Percentiles rank a stretch among this genome's conserved stretches.
phyloP scores from a whole-genome alignment of 1,140 invertebrate genomes.

The Cecropterus lyciades region DNA sequence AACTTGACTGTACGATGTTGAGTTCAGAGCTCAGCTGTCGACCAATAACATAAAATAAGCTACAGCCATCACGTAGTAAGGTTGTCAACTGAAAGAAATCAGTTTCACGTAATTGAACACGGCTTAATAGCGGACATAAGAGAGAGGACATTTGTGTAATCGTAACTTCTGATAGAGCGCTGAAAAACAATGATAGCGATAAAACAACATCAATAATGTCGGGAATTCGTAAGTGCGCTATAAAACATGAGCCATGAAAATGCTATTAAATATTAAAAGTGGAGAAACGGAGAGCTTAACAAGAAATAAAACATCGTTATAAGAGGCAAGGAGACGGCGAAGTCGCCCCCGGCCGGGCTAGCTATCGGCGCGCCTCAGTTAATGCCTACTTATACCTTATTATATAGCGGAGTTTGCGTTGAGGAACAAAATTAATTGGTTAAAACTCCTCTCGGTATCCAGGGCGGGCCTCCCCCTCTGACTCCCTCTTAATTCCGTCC shows the following conservation, averaged over 20 bases:
- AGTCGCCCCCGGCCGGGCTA: constrained; percentile 74
- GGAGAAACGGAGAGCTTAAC: constrained; percentile 83
- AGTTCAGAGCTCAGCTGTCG: no score
- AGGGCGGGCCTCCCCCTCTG: constrained; percentile 72
- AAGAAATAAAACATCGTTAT: constrained; percentile 84
- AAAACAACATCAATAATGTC: constrained; percentile 77
- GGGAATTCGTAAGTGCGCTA: constrained; percentile 78
- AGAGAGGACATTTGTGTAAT: constrained; percentile 40
- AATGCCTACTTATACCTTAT: constrained; percentile 84
- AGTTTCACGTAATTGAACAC: constrained; percentile 13
- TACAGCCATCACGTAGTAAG: no score
- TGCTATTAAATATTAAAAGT: constrained; percentile 84
- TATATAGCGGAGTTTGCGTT: constrained; percentile 84
- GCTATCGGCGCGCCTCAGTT: constrained; percentile 82
- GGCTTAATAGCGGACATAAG: constrained; percentile 26
- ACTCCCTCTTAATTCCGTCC: constrained; percentile 79
- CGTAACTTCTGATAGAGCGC: constrained; percentile 38
- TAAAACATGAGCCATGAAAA: constrained; percentile 82
- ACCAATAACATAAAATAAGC: no score
- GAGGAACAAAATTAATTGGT: constrained; percentile 86
- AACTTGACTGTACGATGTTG: no score
- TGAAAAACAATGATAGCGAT: constrained; percentile 59
- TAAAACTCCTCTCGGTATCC: constrained; percentile 85
- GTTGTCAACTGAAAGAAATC: no score
- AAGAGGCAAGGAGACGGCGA: constrained; percentile 74